Base-by-base conservation (phyloP, 2,888 invertebrate genomes). In the Aporophyla lueneburgensis region DNA sequence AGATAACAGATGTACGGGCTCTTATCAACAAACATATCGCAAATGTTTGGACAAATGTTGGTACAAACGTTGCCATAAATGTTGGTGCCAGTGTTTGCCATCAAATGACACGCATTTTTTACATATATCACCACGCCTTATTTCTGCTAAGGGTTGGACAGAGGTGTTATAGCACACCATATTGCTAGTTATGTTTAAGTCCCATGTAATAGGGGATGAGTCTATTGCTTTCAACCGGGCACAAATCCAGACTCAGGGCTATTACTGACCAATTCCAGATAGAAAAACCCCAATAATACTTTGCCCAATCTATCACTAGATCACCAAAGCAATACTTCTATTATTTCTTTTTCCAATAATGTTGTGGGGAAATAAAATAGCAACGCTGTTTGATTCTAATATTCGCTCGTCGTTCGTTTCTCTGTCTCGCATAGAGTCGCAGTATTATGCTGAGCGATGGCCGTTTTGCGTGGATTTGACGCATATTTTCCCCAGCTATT, bases 1-100 rank as follows among this genome's bases (percentile, higher is more conserved):
- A 88, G 93, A 93, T 93, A 93, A 90, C 87, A 80, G 80, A 83
- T 82, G 89, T 92, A 89, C 90, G 89, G 88, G 90, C 65, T 71
- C 83, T 90, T 93, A 92, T 93, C 92, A 78, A 54, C 62, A 54
- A 71, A 81, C 71, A 76, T 75, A 85, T 81, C 77, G 88, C 88
- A 75, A 89, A 84, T 71, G 70, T 87, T 85, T 59, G 67, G 43
- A 16, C 73, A 72, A 81, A 77, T 27, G 27, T 71, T 83, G 65
- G 53, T 14, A 40, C 80, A 81, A 74, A 80, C 33, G 43, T 85
- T 85, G 77, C 74, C 14, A 5, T 58, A 70, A 76, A 79, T 43
- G 27, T 72, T 81, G 51, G 53, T 2, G 12, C 49, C 21, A 74
- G 71, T 54, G 40, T 56, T 21, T 43, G 69, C 49, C 33, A 61